Conservation (phyloP, 2,113 vertebrate genomes). For the Spilogale gracilis region DNA sequence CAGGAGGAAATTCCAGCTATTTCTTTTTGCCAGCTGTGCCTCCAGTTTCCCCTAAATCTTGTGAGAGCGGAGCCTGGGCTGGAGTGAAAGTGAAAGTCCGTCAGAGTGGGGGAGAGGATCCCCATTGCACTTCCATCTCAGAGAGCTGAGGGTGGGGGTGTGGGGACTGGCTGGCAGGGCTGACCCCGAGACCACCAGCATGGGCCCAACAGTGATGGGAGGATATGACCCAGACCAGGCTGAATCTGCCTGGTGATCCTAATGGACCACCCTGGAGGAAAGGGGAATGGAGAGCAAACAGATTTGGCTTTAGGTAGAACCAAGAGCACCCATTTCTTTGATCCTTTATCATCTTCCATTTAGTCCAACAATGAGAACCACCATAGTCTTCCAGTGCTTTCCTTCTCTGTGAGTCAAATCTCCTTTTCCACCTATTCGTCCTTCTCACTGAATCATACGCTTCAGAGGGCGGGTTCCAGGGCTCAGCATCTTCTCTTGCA, state of each 20-base stretch:
- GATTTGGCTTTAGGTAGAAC: neutral
- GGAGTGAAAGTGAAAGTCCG: slow-evolving; percentile 51
- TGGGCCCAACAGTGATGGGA: neutral
- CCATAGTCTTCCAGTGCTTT: neutral
- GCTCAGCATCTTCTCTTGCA: neutral
- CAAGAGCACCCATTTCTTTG: neutral
- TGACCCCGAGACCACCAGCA: neutral
- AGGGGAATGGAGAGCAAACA: neutral
- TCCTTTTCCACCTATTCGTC: neutral
- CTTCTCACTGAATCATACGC: neutral
- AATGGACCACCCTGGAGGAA: neutral
- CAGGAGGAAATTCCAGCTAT: neutral
- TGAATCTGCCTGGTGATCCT: neutral
- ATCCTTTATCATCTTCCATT: neutral
- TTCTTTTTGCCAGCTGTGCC: neutral
- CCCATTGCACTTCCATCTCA: neutral
- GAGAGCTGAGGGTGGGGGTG: neutral
- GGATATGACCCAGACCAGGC: neutral
- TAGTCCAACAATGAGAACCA: neutral
- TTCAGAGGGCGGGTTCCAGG: neutral
- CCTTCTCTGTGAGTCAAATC: neutral
- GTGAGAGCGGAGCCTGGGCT: neutral
- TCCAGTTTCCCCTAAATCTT: neutral
- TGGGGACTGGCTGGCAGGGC: neutral
- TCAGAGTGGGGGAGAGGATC: neutral